A percentile compares a stretch with the other conserved stretches of the same genome.
Conservation (phyloP, 2,797 vertebrate species). For the Petrocephalus sullivani region DNA sequence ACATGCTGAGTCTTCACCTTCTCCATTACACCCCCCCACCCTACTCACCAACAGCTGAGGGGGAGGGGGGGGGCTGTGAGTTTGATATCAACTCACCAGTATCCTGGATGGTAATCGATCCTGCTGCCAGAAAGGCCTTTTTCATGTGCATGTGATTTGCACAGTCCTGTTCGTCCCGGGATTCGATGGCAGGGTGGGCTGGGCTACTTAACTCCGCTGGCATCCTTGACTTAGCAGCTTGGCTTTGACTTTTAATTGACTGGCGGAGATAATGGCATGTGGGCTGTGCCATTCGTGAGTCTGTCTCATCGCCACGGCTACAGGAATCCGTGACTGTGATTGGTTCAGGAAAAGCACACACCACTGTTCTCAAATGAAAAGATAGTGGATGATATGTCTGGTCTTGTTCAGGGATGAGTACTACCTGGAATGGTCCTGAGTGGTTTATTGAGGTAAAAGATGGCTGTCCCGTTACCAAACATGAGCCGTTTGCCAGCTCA, state of each 20-base stretch:
- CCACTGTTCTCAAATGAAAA: conserved; percentile 25
- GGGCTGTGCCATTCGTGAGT: conserved; percentile 49
- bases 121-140: not conserved
- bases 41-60: not conserved
- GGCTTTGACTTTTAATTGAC: conserved; percentile 46
- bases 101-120: conserved; percentile 4
- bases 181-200: not conserved
- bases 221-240: conserved; percentile 50
- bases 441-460: conserved; percentile 13
- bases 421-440: not conserved
- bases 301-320: conserved; percentile 46
- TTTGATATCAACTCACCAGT: not conserved
- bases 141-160: not conserved
- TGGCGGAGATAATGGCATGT: conserved; percentile 47
- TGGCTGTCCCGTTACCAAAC: conserved; percentile 17
- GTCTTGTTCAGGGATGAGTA: conserved; percentile 18
- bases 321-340: conserved; percentile 39
- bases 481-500: not conserved
- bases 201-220: conserved; percentile 32
- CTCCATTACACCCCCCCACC: not conserved
- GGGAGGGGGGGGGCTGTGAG: not conserved
- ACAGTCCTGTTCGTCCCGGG: not conserved
- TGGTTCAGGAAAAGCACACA: conserved; percentile 34
- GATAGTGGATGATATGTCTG: conserved; percentile 25
- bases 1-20: conserved; percentile 10